These are phyloP conservation scores for Drosophila nikananu DNA, from an alignment of 1,140 invertebrate genomes.

Conservation along the genomic window DNA sequence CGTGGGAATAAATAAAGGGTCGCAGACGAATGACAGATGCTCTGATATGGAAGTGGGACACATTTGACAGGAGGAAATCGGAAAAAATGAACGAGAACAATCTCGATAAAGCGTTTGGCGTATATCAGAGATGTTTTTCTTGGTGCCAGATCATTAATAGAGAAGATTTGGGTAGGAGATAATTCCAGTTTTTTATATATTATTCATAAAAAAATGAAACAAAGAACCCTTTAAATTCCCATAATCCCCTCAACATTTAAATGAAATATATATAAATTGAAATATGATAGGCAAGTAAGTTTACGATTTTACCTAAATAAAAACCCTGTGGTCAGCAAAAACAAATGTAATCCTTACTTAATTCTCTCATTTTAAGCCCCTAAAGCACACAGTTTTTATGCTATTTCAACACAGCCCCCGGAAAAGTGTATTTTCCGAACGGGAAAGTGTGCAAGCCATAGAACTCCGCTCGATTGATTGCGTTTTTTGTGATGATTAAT, in stretches of 20 bases:
- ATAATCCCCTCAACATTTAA: slow-evolving; percentile 9
- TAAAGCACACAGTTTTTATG: slow-evolving; percentile 3
- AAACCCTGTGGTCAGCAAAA: background rate
- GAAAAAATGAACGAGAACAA: background rate
- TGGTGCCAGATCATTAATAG: background rate
- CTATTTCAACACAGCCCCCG: slow-evolving; percentile 9
- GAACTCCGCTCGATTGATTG: slow-evolving; percentile 70
- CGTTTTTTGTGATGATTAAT: slow-evolving; percentile 73
- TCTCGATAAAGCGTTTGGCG: background rate
- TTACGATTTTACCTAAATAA: background rate
- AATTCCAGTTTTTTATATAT: background rate
- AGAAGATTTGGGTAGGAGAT: background rate
- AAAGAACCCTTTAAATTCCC: background rate
- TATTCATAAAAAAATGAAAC: background rate
- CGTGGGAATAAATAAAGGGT: slow-evolving; percentile 12
- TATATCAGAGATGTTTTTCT: background rate
- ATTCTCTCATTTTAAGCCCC: background rate
- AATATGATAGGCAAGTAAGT: background rate
- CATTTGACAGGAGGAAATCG: background rate
- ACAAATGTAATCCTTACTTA: slow-evolving; percentile 8
- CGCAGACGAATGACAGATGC: slow-evolving; percentile 32
- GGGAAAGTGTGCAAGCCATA: slow-evolving; percentile 26
- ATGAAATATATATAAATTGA: background rate
- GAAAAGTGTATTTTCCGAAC: slow-evolving; percentile 26
- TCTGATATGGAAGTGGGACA: background rate